A percentile compares a stretch with the other conserved stretches of the same genome.
These are phyloP conservation scores for Pogonocichla stellata DNA, from an alignment of 2,113 vertebrate genomes.

Conservation along the genomic window DNA sequence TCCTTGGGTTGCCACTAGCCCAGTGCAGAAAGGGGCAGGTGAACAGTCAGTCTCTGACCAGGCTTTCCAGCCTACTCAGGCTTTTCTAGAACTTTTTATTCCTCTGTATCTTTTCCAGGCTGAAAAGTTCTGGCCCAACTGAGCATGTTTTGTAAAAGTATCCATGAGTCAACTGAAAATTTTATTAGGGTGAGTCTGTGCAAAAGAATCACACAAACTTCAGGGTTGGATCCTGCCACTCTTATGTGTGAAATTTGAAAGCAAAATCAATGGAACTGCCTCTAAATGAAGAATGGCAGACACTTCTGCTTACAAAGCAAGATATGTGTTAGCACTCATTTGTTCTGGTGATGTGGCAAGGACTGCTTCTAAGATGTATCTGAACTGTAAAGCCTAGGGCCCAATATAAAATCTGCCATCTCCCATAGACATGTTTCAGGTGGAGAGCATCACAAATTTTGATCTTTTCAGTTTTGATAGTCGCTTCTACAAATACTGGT, in stretches of 20 bases:
- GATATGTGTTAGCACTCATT: not conserved
- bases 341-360: not conserved
- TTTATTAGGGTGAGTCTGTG: not conserved
- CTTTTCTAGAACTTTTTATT: not conserved
- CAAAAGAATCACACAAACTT: not conserved
- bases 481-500: not conserved
- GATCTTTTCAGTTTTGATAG: not conserved
- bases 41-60: not conserved
- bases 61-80: not conserved
- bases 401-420: not conserved
- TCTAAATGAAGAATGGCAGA: not conserved
- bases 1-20: not conserved
- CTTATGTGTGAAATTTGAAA: not conserved
- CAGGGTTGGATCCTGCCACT: not conserved
- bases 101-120: not conserved
- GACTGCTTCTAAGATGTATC: not conserved
- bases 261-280: not conserved
- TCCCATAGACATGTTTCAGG: not conserved
- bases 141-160: not conserved
- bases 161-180: not conserved
- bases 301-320: constrained; percentile 12
- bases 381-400: not conserved
- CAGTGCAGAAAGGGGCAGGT: not conserved
- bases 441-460: not conserved
- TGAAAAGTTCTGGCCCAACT: not conserved